These are phyloP conservation scores for Drosophila navojoa DNA, from an alignment of 1,140 invertebrate genomes.

Conservation along the genomic window DNA sequence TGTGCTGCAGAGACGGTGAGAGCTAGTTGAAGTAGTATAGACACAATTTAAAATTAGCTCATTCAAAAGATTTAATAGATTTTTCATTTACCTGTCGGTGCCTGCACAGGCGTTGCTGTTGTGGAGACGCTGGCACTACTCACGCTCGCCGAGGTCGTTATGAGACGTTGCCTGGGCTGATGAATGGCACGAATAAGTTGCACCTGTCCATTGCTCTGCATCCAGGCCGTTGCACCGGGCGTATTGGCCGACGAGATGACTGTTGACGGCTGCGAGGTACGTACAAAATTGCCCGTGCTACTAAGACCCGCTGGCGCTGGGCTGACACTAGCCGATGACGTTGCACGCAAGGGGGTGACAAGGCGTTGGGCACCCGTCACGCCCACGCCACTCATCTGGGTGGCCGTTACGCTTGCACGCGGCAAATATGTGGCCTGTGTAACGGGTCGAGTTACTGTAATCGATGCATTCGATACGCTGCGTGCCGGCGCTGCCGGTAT, in stretches of 20 bases:
- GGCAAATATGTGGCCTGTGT: slow-evolving; percentile 77
- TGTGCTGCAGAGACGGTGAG: slow-evolving; percentile 59
- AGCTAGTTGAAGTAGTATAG: slow-evolving; percentile 1
- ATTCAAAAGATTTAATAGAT: too few species aligned
- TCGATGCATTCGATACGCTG: slow-evolving; percentile 77
- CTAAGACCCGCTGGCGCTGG: slow-evolving; percentile 56
- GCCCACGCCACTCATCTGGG: slow-evolving; percentile 71
- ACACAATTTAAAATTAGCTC: background rate
- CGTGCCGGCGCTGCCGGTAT: slow-evolving; percentile 75
- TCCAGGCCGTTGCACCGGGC: slow-evolving; percentile 69
- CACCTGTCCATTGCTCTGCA: slow-evolving; percentile 76
- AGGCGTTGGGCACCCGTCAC: slow-evolving; percentile 66
- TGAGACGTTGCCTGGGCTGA: slow-evolving; percentile 74
- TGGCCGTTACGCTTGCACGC: slow-evolving; percentile 73
- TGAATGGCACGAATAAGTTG: slow-evolving; percentile 79
- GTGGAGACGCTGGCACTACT: slow-evolving; percentile 52
- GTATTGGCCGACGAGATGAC: slow-evolving; percentile 79
- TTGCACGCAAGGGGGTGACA: slow-evolving; percentile 70
- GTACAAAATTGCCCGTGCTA: slow-evolving; percentile 67
- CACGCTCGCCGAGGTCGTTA: slow-evolving; percentile 71
- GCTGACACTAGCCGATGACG: slow-evolving; percentile 64
- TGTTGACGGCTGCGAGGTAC: slow-evolving; percentile 74
- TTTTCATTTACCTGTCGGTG: slow-evolving; percentile 47
- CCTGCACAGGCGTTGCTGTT: slow-evolving; percentile 60
- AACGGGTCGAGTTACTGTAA: slow-evolving; percentile 77